A percentile compares a stretch with the other conserved stretches of the same genome.
Evolutionary conservation across 2,888 invertebrate species (phyloP).

Genomic region (Melieria crassipennis): DNA sequence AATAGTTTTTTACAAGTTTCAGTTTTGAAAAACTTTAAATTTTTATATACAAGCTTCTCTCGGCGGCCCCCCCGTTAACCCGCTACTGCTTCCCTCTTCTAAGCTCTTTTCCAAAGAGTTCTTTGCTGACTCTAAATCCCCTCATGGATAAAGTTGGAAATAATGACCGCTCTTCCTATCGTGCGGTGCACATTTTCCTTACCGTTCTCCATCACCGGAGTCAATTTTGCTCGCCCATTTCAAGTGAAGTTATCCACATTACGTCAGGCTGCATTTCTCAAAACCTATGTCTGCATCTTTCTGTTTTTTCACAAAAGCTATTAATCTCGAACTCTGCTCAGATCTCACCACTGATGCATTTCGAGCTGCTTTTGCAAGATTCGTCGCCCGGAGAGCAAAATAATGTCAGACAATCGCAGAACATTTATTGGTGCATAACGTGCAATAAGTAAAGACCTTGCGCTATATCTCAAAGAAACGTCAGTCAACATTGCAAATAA

Average conservation of each 20-base stretch:
- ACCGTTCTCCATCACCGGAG: neutral
- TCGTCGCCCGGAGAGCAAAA: conserved; percentile 2
- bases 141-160: too few relatives aligned
- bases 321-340: neutral
- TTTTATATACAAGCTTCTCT: too few relatives aligned
- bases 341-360: conserved; percentile 9
- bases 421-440: conserved; percentile 1
- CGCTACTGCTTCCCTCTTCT: too few relatives aligned
- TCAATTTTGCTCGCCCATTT: conserved; percentile 13
- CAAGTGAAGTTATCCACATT: neutral
- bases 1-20: too few relatives aligned
- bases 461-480: neutral
- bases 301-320: neutral
- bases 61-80: too few relatives aligned
- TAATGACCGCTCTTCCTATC: too few relatives aligned
- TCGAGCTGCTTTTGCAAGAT: conserved; percentile 6
- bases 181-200: neutral
- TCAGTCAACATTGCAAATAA: neutral
- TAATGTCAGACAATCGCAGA: neutral
- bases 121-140: too few relatives aligned
- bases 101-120: too few relatives aligned
- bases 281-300: too few relatives aligned
- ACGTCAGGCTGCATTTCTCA: neutral
- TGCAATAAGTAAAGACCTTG: neutral
- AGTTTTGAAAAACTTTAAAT: too few relatives aligned